Conservation (phyloP, 2,888 invertebrate species). For the Stenchaetothrips biformis region DNA sequence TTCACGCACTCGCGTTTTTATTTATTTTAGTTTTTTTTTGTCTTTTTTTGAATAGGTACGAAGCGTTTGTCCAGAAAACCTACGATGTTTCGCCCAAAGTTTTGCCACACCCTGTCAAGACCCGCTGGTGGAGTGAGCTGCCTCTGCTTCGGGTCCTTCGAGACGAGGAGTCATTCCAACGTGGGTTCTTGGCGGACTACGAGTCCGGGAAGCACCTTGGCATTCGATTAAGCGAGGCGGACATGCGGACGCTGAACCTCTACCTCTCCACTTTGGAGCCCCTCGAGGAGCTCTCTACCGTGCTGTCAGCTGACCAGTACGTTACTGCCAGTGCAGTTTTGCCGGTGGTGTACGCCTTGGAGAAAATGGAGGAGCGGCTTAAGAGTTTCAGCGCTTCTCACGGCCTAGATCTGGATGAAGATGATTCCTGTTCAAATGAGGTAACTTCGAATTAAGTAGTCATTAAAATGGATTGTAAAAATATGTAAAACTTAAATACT, state of each 20-base stretch:
- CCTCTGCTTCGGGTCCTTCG: not conserved
- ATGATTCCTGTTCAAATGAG: not conserved
- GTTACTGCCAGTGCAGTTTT: not conserved
- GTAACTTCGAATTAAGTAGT: not conserved
- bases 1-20: not conserved
- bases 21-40: not conserved
- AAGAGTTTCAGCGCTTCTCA: not conserved
- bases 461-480: not conserved
- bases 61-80: not conserved
- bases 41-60: not conserved
- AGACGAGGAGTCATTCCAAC: not conserved
- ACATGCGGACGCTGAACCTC: not conserved
- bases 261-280: not conserved
- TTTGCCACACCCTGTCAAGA: not conserved
- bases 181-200: not conserved
- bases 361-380: not conserved
- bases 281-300: not conserved
- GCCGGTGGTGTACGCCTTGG: not conserved
- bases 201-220: not conserved
- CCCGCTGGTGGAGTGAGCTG: constrained; percentile 9
- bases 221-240: not conserved
- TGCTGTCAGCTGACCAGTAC: not conserved
- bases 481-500: not conserved
- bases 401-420: not conserved
- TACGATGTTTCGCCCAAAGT: not conserved